Base-by-base conservation (phyloP, 2,888 invertebrate genomes). In the Eupithecia tripunctaria region DNA sequence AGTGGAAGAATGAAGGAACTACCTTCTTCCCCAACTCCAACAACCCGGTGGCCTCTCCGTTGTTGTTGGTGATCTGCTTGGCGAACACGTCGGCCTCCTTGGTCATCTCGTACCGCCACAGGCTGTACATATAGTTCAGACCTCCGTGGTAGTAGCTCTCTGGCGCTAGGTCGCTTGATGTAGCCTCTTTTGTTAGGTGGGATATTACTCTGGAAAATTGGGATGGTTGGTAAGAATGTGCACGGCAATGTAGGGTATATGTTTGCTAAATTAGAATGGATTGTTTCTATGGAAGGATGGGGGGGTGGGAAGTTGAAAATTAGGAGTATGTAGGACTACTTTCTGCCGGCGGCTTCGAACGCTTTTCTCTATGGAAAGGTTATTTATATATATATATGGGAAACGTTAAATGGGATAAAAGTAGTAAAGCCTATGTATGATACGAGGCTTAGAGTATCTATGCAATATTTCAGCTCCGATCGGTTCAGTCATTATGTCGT, bases 71-170 rank as follows among this genome's bases (percentile, higher is more conserved):
- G 67, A 98, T 91, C 73, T 96, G 90, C 0, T 84, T 82, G 47
- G 95, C 95, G 85, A 97, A 97, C 84, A 95, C 93, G 3, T 95
- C 92, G 0, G 92, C 90, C 88, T 98, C 98, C 81, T 95, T 95
- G 0, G 95, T 95, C 96, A 98, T 97, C 95, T 96, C 96, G 87
- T 97, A 96, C 36, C 96, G 94, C 97, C 97, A 98, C 80, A 97
- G 88, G 76, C 95, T 94, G 75, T 92, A 95, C 83, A 96, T 95
- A 81, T 96, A 94, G 83, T 95, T 92, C 79, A 95, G 87, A 1
- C 94, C 95, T 12, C 78, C 3, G 84, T 93, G 92, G 81, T 85
- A 87, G 85, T 89, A 93, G 47, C 69, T 85, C 79, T 79, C 82
- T 7, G 88, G 91, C 0, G 75, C 90, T 71, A 60, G 77, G 0